Percentiles rank a stretch among this genome's conserved stretches.
Evolutionary conservation across 1,140 invertebrate genomes (phyloP).

Genomic region (Luehdorfia chinensis): DNA sequence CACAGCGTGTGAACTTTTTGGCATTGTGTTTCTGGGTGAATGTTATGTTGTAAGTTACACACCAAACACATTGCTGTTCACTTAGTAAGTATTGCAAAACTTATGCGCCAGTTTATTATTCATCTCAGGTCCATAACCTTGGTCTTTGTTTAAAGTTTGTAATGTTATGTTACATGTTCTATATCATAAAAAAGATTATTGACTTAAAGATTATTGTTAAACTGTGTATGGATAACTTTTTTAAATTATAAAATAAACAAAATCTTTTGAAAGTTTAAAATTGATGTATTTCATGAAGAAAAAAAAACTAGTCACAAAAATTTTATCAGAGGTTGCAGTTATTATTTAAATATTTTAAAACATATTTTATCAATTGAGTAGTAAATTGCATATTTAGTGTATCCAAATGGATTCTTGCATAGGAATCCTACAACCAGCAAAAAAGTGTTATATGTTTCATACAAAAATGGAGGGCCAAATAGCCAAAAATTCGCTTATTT

Average conservation of each 20-base stretch:
- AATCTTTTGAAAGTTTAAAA: not conserved
- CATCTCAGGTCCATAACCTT: constrained; percentile 51
- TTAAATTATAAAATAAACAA: not conserved
- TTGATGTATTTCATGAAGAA: too few species aligned
- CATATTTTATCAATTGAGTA: too few species aligned
- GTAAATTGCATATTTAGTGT: not conserved
- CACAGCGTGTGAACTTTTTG: constrained; percentile 58
- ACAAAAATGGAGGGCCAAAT: too few species aligned
- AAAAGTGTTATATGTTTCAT: not conserved
- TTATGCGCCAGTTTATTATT: constrained; percentile 45
- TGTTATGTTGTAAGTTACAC: constrained; percentile 36
- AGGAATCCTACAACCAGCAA: too few species aligned
- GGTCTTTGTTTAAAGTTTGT: constrained; percentile 24
- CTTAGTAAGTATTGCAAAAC: constrained; percentile 52
- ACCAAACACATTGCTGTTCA: constrained; percentile 32
- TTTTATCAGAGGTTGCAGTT: not conserved
- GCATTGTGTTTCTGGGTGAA: constrained; percentile 56
- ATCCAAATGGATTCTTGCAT: too few species aligned
- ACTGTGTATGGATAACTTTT: not conserved
- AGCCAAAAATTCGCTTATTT: too few species aligned
- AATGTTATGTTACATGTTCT: constrained; percentile 13
- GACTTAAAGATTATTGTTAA: constrained; percentile 20
- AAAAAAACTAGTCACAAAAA: too few species aligned
- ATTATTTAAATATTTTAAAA: too few species aligned
- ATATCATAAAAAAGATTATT: constrained; percentile 10